phyloP scores from a whole-genome alignment of 2,888 invertebrate genomes.

The Caenorhabditis wallacei region DNA sequence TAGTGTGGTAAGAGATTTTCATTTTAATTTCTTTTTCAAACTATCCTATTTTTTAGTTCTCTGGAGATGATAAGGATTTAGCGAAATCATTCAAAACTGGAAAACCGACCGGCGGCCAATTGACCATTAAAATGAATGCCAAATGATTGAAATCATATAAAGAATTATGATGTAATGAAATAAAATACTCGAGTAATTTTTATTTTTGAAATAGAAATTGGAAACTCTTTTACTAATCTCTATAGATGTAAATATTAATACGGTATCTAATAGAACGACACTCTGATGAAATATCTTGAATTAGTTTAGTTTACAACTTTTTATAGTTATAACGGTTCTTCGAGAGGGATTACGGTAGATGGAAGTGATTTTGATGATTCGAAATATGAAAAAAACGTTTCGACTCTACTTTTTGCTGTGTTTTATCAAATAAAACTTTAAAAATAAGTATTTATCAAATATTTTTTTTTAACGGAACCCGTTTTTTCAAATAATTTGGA shows the following conservation, averaged over 20 bases:
- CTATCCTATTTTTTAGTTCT: slow-evolving; percentile 19
- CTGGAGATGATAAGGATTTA: slow-evolving; percentile 47
- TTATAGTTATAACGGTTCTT: too few species aligned
- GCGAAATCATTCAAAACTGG: slow-evolving; percentile 47
- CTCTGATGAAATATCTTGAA: too few species aligned
- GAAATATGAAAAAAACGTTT: too few species aligned
- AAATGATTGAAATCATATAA: slow-evolving; percentile 4
- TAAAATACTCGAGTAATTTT: background rate
- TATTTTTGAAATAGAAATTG: too few species aligned
- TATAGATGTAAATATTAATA: too few species aligned
- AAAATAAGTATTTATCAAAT: background rate
- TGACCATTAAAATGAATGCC: slow-evolving; percentile 37
- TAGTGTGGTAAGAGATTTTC: slow-evolving; percentile 27
- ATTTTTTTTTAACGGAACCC: slow-evolving; percentile 7
- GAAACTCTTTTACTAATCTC: too few species aligned
- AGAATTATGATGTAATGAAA: background rate
- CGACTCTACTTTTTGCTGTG: background rate
- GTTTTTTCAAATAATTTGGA: slow-evolving; percentile 9
- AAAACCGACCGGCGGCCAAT: slow-evolving; percentile 48
- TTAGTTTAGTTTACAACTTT: too few species aligned
- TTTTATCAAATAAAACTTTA: background rate
- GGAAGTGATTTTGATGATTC: too few species aligned
- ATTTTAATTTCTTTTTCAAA: background rate
- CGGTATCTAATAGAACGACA: too few species aligned
- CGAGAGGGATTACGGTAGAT: too few species aligned